These are phyloP conservation scores for Trididemnum nubilum DNA, from an alignment of 23 tunicate species.

Conservation along the genomic window DNA sequence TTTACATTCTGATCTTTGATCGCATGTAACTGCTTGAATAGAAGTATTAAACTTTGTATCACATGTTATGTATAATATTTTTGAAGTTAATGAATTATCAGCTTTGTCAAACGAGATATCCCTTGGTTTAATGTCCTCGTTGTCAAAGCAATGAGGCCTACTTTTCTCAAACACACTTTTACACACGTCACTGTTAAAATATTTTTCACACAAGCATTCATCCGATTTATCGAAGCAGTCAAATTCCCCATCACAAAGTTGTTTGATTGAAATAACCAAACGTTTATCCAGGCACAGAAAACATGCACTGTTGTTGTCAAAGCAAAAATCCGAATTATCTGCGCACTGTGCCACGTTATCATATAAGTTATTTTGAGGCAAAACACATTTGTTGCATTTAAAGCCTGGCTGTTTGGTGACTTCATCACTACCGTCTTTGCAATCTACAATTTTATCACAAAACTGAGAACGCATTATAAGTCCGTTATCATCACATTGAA, in stretches of 20 bases:
- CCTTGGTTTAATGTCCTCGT: no score
- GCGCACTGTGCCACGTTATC: not conserved
- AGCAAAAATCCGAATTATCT: not conserved
- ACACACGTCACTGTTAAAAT: no score
- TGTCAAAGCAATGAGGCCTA: no score
- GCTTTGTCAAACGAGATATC: no score
- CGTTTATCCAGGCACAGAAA: not conserved
- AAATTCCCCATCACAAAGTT: not conserved
- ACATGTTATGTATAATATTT: no score
- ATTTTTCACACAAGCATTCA: not conserved
- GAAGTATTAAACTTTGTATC: no score
- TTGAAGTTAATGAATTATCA: no score
- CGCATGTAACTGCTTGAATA: no score
- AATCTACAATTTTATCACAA: not conserved
- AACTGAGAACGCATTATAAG: not conserved
- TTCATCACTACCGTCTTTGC: not conserved
- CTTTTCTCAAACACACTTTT: no score
- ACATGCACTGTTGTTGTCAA: not conserved
- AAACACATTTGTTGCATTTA: not conserved
- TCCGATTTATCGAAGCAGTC: not conserved
- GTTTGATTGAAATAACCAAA: not conserved
- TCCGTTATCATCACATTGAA: not conserved
- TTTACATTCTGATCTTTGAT: no score
- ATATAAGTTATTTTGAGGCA: not conserved
- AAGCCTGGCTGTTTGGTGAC: not conserved